Evolutionary conservation across 2,888 invertebrate genomes (phyloP), one percentile per base, ranked within the genome.

Genomic region (Hydriomena furcata): DNA sequence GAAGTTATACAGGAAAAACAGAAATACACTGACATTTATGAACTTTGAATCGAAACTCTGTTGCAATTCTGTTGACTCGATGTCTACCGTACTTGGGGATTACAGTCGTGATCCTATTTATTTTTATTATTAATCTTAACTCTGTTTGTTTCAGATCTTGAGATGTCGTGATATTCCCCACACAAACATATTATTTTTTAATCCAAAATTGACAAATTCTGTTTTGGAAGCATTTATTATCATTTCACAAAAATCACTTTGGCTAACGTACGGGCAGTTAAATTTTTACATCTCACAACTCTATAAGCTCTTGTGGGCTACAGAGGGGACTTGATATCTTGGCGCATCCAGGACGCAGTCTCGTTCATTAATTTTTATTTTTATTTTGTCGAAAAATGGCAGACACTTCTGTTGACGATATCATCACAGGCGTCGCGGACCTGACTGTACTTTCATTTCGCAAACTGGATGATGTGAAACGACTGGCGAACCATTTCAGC

Each of bases 151-250:
- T 36, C 89, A 90, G 89, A 82, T 89, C 87, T 87, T 89, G 88
- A 85, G 71, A 88, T 88, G 89, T 86, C 84, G 84, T 85, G 78
- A 84, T 76, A 80, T 71, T 76, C 72, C 53, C 68, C 65, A 68
- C 56, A 71, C 74, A 64, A 70, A 59, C 67, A 71, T 68, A 67
- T 76, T 73, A 71, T 73, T 74, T 74, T 73, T 68, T 66, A 61
- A 46, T 59, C 65, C 46, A 68, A 70, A 69, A 67, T 71, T 65
- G 65, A 60, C 61, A 65, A 65, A 59, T 63, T 66, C 51, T 52
- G 31, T 47, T 57, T 56, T 59, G 59, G 56, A 59, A 28, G 53
- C 56, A 55, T 55, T 56, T 58, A 44, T 54, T 61, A 54, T 56
- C 31, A 38, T 52, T 54, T 61, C 53, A 63, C 54, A 63, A 68